Base-by-base conservation (phyloP, 2,113 vertebrate species). In the Scopus umbretta region DNA sequence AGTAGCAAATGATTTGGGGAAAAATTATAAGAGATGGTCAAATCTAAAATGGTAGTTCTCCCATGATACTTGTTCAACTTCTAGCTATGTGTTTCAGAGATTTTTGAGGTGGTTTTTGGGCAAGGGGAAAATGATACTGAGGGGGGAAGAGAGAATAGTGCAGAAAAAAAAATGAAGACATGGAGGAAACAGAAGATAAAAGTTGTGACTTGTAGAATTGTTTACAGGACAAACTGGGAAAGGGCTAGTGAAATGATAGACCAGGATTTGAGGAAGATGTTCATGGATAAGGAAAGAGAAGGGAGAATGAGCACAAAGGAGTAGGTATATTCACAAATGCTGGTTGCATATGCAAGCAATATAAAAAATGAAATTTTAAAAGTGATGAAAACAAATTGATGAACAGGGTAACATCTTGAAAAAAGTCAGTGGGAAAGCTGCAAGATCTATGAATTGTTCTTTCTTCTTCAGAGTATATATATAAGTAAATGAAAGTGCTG, bases 171-270 rank as follows among this genome's bases (percentile, higher is more conserved):
- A 74, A n/a, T 19, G 25, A 52, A 85, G 29, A 75, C 23, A 12
- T 0, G 0, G 21, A 23, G 3, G 14, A 82, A 91, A 27, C 5
- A 36, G 20, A 72, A 30, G 4, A 34, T n/a, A 58, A 56, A 50
- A 49, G 7, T 88, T 1, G 1, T 50, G 38, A 49, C 6, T 55
- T 80, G 16, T 21, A 52, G 58, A 86, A 68, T 55, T 1, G 9
- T 73, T 80, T 84, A 38, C 22, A 58, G 13, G 23, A 38, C 17
- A 55, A 87, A 78, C 30, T 49, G 50, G n/a, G 75, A 81, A 78
- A 32, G 7, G 32, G 5, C 6, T 53, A 53, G 6, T 50, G 74
- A 79, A 87, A 62, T 53, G 27, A 18, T 18, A 34, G 8, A 8
- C 50, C 42, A 30, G 3, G 16, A 13, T 42, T 40, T 71, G 42